Base-by-base conservation (phyloP, 2,888 invertebrate genomes). In the Mythimna impura region DNA sequence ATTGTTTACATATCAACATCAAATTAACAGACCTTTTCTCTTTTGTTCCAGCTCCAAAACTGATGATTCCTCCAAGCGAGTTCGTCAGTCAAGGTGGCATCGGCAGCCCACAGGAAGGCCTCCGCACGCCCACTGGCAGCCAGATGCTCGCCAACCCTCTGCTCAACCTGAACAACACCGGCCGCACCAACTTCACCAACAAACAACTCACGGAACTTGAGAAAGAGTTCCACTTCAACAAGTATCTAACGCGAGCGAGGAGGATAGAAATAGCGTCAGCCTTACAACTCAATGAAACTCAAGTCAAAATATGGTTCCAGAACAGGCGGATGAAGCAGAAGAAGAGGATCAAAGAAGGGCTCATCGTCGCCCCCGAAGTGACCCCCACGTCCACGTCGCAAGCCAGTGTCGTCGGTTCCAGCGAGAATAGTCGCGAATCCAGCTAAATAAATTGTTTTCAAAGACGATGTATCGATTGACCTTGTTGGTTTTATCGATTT, bases 211-310 rank as follows among this genome's bases (percentile, higher is more conserved):
- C 99, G 3, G 99, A 99, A 94, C 97, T 99, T 84, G 99, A 99
- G 94, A 99, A 99, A 93, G 99, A 99, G 94, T 99, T 99, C 96
- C 99, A 99, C 94, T 99, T 99, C 96, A 99, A 99, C 96, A 99
- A 99, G 96, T 99, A 99, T 96, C 97, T 99, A 90, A 99, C 99
- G 55, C 96, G 99, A 86, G 99, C 99, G 55, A 97, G 99, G 84
- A 97, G 99, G 88, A 99, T 99, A 92, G 99, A 99, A 95, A 99
- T 99, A 86, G 99, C 99, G 0, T 98, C 99, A 4, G 98, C 99
- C 5, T 96, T 99, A 71, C 99, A 99, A 91, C 97, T 99, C 68
- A 99, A 99, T 94, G 99, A 99, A 94, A 99, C 99, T 2, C 99
- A 99, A 97, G 98, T 98, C 52, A 99, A 99, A 95, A 99, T 99